phyloP scores from a whole-genome alignment of 2,797 vertebrate species.

The Hipposideros larvatus region DNA sequence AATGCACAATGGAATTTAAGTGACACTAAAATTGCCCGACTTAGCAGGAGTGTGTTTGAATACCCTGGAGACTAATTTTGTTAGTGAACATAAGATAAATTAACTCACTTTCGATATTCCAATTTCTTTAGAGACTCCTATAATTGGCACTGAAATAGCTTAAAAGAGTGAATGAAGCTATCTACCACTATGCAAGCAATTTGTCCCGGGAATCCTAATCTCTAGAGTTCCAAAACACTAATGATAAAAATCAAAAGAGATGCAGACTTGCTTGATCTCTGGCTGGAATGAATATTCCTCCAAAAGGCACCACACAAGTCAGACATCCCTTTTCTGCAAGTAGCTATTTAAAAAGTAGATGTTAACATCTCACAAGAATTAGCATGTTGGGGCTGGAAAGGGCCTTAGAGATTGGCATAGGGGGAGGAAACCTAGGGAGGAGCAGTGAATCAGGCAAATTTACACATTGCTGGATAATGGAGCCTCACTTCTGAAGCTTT shows the following conservation, averaged over 20 bases:
- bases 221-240: constrained; percentile 10
- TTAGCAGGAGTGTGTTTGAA: constrained; percentile 58
- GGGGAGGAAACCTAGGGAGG: background rate
- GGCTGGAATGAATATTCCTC: background rate
- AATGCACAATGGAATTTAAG: constrained; percentile 55
- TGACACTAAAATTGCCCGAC: background rate
- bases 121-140: constrained; percentile 68
- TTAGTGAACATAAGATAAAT: constrained; percentile 57
- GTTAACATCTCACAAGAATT: constrained; percentile 9
- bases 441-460: background rate
- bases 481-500: background rate
- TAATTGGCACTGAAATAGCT: constrained; percentile 32
- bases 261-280: background rate
- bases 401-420: background rate
- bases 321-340: background rate
- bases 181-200: background rate
- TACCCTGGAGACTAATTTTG: constrained; percentile 56
- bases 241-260: background rate
- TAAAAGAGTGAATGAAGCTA: constrained; percentile 37
- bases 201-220: background rate
- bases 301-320: background rate
- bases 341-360: background rate
- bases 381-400: background rate
- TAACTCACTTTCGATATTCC: constrained; percentile 66
- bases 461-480: background rate